These are phyloP conservation scores for Apeira syringaria DNA, from an alignment of 2,888 invertebrate species.

Conservation along the genomic window DNA sequence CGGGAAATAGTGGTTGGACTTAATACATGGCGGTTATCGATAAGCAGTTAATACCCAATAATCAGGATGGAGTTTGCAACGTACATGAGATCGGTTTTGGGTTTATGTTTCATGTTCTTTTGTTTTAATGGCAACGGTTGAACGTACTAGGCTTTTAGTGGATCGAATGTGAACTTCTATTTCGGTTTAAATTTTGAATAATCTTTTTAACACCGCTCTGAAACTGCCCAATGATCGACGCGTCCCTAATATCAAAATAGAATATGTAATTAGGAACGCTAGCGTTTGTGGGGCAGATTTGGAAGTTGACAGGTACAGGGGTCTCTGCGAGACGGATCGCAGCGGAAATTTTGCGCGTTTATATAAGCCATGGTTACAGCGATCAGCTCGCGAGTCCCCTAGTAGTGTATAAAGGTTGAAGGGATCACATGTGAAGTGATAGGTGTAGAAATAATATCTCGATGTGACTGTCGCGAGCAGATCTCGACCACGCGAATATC, in stretches of 20 bases:
- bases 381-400: slow-evolving; percentile 32
- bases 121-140: slow-evolving; percentile 30
- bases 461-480: slow-evolving; percentile 30
- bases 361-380: not conserved
- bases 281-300: slow-evolving; percentile 11
- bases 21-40: slow-evolving; percentile 51
- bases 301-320: slow-evolving; percentile 31
- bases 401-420: slow-evolving; percentile 68
- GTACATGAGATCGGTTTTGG: slow-evolving; percentile 34
- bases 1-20: slow-evolving; percentile 61
- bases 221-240: slow-evolving; percentile 2
- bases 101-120: slow-evolving; percentile 35
- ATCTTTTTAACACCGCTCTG: slow-evolving; percentile 6
- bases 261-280: slow-evolving; percentile 6
- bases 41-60: slow-evolving; percentile 36
- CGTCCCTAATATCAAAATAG: slow-evolving; percentile 1
- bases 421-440: slow-evolving; percentile 70
- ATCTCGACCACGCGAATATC: slow-evolving; percentile 1
- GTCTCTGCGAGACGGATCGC: slow-evolving; percentile 7
- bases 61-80: slow-evolving; percentile 41
- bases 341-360: not conserved
- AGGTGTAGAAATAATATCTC: slow-evolving; percentile 44
- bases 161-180: slow-evolving; percentile 20
- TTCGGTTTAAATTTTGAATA: slow-evolving; percentile 6
- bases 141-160: slow-evolving; percentile 29